A percentile compares a stretch with the other conserved stretches of the same genome.
Evolutionary conservation across 2,113 vertebrate genomes (phyloP).

Genomic region (Lampris incognitus): DNA sequence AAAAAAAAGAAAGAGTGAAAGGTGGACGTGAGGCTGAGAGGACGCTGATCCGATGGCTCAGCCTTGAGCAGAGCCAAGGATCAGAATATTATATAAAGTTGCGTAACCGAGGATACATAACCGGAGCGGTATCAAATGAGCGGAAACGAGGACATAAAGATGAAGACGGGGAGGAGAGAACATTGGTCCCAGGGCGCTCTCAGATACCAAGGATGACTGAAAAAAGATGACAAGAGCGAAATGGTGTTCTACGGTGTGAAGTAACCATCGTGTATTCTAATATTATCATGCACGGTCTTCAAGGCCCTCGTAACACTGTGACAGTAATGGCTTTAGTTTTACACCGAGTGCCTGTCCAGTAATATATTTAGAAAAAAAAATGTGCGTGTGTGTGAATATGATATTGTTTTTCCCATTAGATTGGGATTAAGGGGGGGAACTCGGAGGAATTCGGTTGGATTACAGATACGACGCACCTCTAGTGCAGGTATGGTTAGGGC

Average conservation of each 20-base stretch:
- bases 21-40: slow-evolving; percentile 5
- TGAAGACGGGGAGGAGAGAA: neutral
- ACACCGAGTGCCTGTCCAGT: neutral
- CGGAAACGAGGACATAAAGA: slow-evolving; percentile 16
- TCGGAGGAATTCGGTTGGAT: neutral
- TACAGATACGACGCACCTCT: neutral
- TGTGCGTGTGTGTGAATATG: neutral
- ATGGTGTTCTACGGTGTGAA: neutral
- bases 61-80: slow-evolving; percentile 37
- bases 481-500: neutral
- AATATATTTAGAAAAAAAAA: slow-evolving; percentile 14
- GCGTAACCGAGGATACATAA: slow-evolving; percentile 48
- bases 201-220: neutral
- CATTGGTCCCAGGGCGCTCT: slow-evolving; percentile 1
- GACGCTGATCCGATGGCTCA: slow-evolving; percentile 20
- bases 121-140: slow-evolving; percentile 13
- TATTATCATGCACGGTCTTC: neutral
- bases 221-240: neutral
- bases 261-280: neutral
- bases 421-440: neutral
- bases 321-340: neutral
- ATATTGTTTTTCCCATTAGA: neutral
- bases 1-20: slow-evolving; percentile 11
- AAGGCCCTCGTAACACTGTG: neutral
- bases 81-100: slow-evolving; percentile 68